These are phyloP conservation scores for Phylloscopus trochiloides DNA, from an alignment of 2,113 vertebrate species.

Conservation along the genomic window DNA sequence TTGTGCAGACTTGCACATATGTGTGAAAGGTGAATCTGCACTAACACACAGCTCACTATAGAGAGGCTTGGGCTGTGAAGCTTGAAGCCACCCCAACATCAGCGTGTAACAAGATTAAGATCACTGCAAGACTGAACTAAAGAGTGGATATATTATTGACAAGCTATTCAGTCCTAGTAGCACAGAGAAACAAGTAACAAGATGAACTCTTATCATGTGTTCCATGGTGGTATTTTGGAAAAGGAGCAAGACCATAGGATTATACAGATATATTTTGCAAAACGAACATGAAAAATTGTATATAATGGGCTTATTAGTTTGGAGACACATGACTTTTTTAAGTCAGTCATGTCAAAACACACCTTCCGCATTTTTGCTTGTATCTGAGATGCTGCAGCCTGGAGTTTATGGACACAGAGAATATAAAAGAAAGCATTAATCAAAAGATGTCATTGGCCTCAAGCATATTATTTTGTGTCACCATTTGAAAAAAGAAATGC, in stretches of 20 bases:
- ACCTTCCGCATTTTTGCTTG: background rate
- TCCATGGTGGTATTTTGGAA: background rate
- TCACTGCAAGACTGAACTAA: background rate
- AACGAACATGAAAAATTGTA: background rate
- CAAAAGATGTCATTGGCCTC: background rate
- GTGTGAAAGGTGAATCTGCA: background rate
- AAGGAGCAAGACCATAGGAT: background rate
- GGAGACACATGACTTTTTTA: background rate
- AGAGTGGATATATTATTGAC: background rate
- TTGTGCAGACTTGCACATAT: background rate
- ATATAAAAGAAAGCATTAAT: background rate
- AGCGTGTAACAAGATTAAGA: background rate
- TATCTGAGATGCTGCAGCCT: background rate
- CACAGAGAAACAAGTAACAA: background rate
- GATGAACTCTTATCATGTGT: background rate
- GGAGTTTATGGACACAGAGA: background rate
- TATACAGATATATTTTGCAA: background rate
- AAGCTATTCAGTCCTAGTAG: background rate
- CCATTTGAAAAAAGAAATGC: background rate
- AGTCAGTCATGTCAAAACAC: background rate
- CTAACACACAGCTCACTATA: background rate
- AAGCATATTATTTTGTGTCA: background rate
- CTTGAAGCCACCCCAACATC: background rate
- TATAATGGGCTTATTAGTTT: background rate
- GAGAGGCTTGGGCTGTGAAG: background rate